A percentile compares a stretch with the other conserved stretches of the same genome.
Evolutionary conservation across 2,888 invertebrate genomes (phyloP).

Genomic region (Chymomyza caudatula): DNA sequence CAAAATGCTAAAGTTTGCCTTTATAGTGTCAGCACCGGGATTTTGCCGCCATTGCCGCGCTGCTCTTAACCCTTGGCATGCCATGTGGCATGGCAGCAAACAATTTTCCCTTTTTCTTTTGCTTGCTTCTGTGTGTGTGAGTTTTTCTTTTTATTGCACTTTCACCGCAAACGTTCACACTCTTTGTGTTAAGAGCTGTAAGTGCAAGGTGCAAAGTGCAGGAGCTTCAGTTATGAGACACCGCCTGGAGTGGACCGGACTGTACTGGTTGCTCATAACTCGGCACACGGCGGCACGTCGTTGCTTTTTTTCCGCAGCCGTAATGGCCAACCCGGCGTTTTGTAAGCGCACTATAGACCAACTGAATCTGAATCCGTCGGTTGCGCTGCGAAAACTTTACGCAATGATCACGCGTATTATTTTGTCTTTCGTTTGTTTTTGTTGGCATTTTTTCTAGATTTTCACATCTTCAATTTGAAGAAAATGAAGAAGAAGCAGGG

Average conservation of each 20-base stretch:
- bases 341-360: constrained; percentile 64
- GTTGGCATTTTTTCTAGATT: constrained; percentile 57
- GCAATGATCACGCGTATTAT: constrained; percentile 60
- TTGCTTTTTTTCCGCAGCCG: constrained; percentile 40
- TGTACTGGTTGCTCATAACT: not conserved
- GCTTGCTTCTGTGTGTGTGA: not conserved
- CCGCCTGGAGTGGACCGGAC: not conserved
- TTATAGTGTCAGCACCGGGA: constrained; percentile 25
- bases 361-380: constrained; percentile 49
- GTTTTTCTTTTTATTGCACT: constrained; percentile 19
- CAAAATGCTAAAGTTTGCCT: constrained; percentile 56
- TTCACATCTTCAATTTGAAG: constrained; percentile 50
- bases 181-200: constrained; percentile 14
- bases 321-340: constrained; percentile 64
- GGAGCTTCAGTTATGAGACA: not conserved
- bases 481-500: constrained; percentile 11
- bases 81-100: not conserved
- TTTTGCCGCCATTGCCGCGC: not conserved
- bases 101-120: not conserved
- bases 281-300: constrained; percentile 24
- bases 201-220: not conserved
- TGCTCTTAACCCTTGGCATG: not conserved
- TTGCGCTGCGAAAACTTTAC: constrained; percentile 47
- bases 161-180: constrained; percentile 14
- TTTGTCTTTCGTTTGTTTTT: constrained; percentile 17